A percentile compares a stretch with the other conserved stretches of the same genome.
These are phyloP conservation scores for Mus spicilegus DNA, from an alignment of 2,113 vertebrate species.

Conservation along the genomic window DNA sequence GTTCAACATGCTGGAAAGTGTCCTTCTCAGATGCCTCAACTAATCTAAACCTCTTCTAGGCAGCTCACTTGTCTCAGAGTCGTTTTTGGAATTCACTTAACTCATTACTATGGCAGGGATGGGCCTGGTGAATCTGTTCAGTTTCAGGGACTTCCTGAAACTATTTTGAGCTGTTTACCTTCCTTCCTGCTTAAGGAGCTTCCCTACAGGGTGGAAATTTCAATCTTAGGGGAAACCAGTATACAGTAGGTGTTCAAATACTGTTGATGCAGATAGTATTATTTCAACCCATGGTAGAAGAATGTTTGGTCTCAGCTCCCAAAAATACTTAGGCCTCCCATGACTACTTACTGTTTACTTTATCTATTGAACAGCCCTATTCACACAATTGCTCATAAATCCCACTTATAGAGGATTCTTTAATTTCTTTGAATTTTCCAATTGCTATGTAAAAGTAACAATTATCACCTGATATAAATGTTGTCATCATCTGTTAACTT, in stretches of 20 bases:
- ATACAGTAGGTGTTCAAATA: background rate
- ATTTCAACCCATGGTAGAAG: background rate
- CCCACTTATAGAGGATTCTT: background rate
- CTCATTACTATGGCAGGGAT: background rate
- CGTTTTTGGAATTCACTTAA: background rate
- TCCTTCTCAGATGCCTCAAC: background rate
- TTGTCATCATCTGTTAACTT: no score
- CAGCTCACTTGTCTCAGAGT: background rate
- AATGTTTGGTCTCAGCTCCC: background rate
- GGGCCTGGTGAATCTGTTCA: background rate
- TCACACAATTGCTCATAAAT: background rate
- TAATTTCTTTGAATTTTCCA: background rate
- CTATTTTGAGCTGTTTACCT: background rate
- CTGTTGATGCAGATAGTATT: background rate
- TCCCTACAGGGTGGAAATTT: background rate
- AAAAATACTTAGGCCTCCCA: background rate
- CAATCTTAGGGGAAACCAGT: background rate
- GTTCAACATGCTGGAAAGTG: background rate
- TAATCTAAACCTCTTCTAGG: background rate
- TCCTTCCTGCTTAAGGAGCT: background rate
- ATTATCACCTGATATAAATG: no score
- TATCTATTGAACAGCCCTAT: background rate
- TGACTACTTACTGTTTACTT: background rate
- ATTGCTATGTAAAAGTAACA: background rate
- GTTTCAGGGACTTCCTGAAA: background rate